Evolutionary conservation across 1,140 invertebrate species (phyloP), one percentile per base, ranked within the genome.

Genomic region (Brachystomella parvula): DNA sequence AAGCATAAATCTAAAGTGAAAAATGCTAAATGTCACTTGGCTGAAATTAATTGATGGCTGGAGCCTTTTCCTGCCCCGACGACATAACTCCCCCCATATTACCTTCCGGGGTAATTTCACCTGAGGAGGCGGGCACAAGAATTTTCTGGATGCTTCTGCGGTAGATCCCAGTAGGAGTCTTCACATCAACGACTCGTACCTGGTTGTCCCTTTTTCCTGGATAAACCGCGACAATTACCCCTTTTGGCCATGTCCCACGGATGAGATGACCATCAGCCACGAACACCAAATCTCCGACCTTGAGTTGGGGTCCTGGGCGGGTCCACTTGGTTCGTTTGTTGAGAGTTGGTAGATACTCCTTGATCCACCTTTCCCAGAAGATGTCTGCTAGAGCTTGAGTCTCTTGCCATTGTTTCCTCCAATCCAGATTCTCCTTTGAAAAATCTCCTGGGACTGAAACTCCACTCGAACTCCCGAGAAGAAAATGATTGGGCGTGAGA

Each of bases 401-500:
- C 9, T 64, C 15, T 39, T 59, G 0, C 73, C 71, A 72, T 28
- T 47, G 33, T 19, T 62, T 65, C 47, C 59, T 57, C 12, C 9
- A 26, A 33, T 24, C 31, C 0, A 61, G 24, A 17, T 64, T 39
- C 1, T 17, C 19, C 1, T 68, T 35, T 2, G 2, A 24, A 17
- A 61, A 60, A 1, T 21, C 15, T 19, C 57, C 57, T 31, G 53
- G 47, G 0, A 2, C 1, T 0, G 2, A 35, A 6, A 0, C 33
- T 21, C 9, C 21, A 19, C 21, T 49, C 6, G 59, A 32, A 2
- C 0, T 12, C 1, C 62, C 58, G 39, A 64, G 26, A 15, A 71
- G 30, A 26, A 71, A 68, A 62, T 71, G 69, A 26, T 71, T 71
- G 17, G 69, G 69, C 6, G 69, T 71, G 3, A 69, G 61, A 1